Evolutionary conservation across 2,797 vertebrate genomes (phyloP), one percentile per base, ranked within the genome.

Genomic region (Erethizon dorsatum): DNA sequence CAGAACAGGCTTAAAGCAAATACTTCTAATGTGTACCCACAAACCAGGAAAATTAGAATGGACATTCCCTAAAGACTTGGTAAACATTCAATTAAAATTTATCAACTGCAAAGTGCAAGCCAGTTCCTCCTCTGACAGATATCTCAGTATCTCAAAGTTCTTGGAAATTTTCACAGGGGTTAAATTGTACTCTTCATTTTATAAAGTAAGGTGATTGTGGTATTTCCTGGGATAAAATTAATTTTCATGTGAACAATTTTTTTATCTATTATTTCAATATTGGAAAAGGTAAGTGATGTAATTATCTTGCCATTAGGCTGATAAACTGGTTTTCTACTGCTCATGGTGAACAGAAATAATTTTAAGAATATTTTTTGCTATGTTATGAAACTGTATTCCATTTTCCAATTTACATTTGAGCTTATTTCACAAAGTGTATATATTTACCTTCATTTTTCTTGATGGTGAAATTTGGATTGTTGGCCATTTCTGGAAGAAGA

Each of bases 401-500:
- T 83, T 63, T 93, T 86, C 33, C 45, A 96, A 79, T 14, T 14
- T 61, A n/a, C 28, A 71, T 13, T 83, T 45, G 50, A 71, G 41
- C 22, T 7, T n/a, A 3, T 47, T 80, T 83, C 10, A 6, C n/a
- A 83, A 37, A 50, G 89, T 41, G 86, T 87, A 94, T 41, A 84
- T 97, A 96, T 98, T 99, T 99, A 99, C 99, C 99, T 99, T 99
- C 99, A 97, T 99, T 99, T 98, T 99, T 99, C 99, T 99, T 99
- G 98, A 99, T 99, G 96, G 99, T 99, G 96, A 99, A 99, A 98
- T 99, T 99, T 54, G 99, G 99, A 97, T 99, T 99, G 98, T 99
- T 99, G 97, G 98, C 99, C 99, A 99, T 99, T 99, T 99, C 99
- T 1, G 99, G 99, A 89, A 99, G 99, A 75, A 99, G 99, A 56